phyloP scores from a whole-genome alignment of 2,888 invertebrate species.

The Chrysomela aeneicollis region DNA sequence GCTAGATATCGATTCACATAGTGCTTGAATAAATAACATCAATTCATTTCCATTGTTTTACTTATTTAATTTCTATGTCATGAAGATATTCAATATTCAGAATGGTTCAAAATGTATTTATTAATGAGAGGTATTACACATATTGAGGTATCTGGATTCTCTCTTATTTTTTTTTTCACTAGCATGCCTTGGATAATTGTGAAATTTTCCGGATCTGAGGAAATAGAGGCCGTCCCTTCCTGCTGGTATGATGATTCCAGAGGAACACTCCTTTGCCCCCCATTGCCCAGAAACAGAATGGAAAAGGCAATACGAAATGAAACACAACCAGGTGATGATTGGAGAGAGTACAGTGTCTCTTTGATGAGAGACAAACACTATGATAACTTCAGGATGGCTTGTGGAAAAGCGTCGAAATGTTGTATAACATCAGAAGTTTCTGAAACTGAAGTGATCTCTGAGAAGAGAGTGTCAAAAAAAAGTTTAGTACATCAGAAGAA shows the following conservation, averaged over 20 bases:
- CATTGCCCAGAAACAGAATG: conserved; percentile 10
- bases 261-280: conserved; percentile 11
- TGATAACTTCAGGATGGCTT: conserved; percentile 8
- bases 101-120: conserved; percentile 6
- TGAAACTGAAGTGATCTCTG: conserved; percentile 12
- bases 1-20: conserved; percentile 4
- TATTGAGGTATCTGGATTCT: background rate
- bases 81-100: background rate
- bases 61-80: conserved; percentile 4
- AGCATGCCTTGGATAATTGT: conserved; percentile 13
- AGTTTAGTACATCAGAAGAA: conserved; percentile 7
- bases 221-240: conserved; percentile 11
- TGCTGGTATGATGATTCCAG: conserved; percentile 7
- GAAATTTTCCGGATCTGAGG: conserved; percentile 10
- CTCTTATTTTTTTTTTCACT: background rate
- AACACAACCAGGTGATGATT: conserved; percentile 2
- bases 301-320: conserved; percentile 6
- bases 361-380: conserved; percentile 10
- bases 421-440: conserved; percentile 6
- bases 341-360: conserved; percentile 5
- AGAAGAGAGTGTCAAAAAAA: conserved; percentile 11
- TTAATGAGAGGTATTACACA: background rate
- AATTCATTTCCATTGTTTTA: background rate
- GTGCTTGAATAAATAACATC: conserved; percentile 1
- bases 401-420: conserved; percentile 2